Evolutionary conservation across 2,888 invertebrate species (phyloP), one percentile per base, ranked within the genome.

Genomic region (Phortica okadai): DNA sequence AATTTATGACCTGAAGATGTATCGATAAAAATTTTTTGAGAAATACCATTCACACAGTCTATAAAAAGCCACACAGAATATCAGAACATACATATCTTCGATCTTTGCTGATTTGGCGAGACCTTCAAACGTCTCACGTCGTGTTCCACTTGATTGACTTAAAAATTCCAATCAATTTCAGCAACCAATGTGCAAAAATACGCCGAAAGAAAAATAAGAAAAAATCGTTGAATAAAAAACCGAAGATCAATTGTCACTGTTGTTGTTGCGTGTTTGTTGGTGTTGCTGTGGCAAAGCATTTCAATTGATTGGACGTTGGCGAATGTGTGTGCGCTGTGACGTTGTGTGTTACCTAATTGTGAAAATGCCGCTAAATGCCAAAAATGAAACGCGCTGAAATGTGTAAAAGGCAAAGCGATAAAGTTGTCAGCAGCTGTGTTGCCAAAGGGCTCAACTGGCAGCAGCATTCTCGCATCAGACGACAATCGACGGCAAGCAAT

Each of bases 121-220:
- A 21, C 25, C 21, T 25, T 21, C 21, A 6, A 50, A 14, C 5
- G 50, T 50, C 14, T 7, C 7, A 41, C 66, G 66, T 66, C n/a
- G 5, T 78, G 81, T 78, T 79, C 80, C 83, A 79, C 80, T 79
- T 84, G 80, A 84, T 84, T 83, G 83, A 84, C 83, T 84, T 79
- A 74, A 78, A 80, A 82, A 83, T 84, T 82, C 83, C 84, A 82
- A 82, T 84, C 84, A 82, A 82, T 84, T 84, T 66, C 81, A 80
- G 80, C 82, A 80, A 80, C 80, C 82, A 82, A 80, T 82, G 84
- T 82, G 84, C 78, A 83, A 77, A 77, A 82, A 84, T 84, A 79
- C 33, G 41, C 25, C 11, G 14, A 66, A 3, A 8, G 25, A 77
- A 79, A 70, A 77, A 77, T 56, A 10, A 6, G 56, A 56, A 56